These are phyloP conservation scores for Ceramica pisi DNA, from an alignment of 2,888 invertebrate species.

Conservation along the genomic window DNA sequence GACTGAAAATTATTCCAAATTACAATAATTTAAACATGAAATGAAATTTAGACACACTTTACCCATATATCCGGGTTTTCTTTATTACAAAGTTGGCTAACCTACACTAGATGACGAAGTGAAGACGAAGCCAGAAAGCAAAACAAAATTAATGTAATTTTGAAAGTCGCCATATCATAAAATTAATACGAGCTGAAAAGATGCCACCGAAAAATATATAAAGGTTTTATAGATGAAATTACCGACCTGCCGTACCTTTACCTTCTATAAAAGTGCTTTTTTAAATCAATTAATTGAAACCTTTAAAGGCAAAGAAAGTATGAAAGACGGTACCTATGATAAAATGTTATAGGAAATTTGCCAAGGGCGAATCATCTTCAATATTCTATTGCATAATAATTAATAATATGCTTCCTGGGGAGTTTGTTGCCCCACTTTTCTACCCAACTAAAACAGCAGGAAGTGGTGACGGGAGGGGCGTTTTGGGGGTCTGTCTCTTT, in stretches of 20 bases:
- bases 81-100: background rate
- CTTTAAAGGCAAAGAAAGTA: constrained; percentile 14
- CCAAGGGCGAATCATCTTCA: background rate
- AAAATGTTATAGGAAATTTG: background rate
- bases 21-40: background rate
- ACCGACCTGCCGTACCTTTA: background rate
- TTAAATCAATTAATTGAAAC: constrained; percentile 44
- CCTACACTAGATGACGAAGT: constrained; percentile 53
- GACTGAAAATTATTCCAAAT: background rate
- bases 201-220: constrained; percentile 16
- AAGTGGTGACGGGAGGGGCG: no score
- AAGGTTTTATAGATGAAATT: constrained; percentile 37
- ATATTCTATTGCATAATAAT: constrained; percentile 4
- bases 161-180: constrained; percentile 44
- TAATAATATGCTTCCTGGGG: no score
- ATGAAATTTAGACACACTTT: background rate
- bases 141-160: constrained; percentile 61
- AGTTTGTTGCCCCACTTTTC: no score
- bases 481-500: no score
- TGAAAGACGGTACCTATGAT: constrained; percentile 8
- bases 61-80: constrained; percentile 19
- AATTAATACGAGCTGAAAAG: constrained; percentile 34
- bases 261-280: constrained; percentile 22
- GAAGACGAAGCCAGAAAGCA: constrained; percentile 38
- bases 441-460: no score